Conservation (phyloP, 2,888 invertebrate genomes). For the Trichogramma dendrolimi region DNA sequence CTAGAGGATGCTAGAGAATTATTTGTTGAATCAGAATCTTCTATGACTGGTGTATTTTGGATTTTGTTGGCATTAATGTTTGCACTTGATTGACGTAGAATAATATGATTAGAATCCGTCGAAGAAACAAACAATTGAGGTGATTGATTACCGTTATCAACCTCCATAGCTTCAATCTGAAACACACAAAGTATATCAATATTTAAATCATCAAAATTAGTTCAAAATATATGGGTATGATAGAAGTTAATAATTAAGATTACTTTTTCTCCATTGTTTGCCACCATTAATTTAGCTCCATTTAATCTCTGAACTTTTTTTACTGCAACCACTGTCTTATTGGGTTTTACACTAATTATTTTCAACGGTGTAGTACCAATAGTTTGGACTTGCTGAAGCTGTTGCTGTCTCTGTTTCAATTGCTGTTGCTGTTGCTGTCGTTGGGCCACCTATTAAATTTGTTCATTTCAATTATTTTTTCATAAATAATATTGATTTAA, state of each 20-base stretch:
- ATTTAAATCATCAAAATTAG: background rate
- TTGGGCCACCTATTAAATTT: conserved; percentile 59
- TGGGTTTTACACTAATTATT: conserved; percentile 41
- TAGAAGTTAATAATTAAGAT: background rate
- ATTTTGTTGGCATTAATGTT: no score
- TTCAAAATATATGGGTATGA: background rate
- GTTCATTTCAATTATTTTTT: background rate
- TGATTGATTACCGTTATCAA: conserved; percentile 12
- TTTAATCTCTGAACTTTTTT: conserved; percentile 51
- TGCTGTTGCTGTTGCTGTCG: conserved; percentile 63
- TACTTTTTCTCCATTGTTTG: conserved; percentile 51
- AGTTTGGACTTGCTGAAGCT: conserved; percentile 56
- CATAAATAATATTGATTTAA: conserved; percentile 1
- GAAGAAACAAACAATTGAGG: background rate
- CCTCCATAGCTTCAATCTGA: conserved; percentile 21
- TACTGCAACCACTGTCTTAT: conserved; percentile 44
- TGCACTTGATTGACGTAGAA: no score
- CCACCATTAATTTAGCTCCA: conserved; percentile 48
- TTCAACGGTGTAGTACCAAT: conserved; percentile 43
- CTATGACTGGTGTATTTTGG: conserved; percentile 45
- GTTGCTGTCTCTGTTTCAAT: conserved; percentile 53
- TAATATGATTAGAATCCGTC: no score
- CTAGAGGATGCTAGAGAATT: conserved; percentile 61
- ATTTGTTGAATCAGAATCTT: conserved; percentile 56
- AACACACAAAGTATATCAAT: background rate